Evolutionary conservation across 1,140 invertebrate species (phyloP).

Genomic region (Zaprionus taronus): DNA sequence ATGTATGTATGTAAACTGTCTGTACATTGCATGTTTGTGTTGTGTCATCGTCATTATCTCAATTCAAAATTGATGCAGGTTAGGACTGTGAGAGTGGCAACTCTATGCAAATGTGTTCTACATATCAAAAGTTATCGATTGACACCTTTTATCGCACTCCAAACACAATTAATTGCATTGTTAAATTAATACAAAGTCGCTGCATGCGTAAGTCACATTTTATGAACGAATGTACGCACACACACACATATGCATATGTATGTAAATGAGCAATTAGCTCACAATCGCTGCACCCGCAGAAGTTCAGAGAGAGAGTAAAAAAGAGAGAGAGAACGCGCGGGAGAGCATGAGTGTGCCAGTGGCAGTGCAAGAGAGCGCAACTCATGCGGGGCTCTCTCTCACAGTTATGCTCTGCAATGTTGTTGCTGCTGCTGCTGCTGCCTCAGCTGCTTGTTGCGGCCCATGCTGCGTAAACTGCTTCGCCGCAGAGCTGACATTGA

Average conservation of each 20-base stretch:
- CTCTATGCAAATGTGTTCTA: conserved; percentile 5
- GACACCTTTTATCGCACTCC: not conserved
- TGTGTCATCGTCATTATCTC: not conserved
- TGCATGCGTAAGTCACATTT: not conserved
- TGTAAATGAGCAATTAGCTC: conserved; percentile 14
- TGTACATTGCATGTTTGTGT: too few species aligned
- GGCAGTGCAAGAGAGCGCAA: conserved; percentile 2
- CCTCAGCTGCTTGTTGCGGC: conserved; percentile 48
- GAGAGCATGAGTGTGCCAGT: conserved; percentile 4
- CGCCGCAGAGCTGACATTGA: conserved; percentile 79
- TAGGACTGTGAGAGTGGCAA: conserved; percentile 44
- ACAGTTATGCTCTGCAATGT: conserved; percentile 50
- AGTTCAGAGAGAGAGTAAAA: conserved; percentile 16
- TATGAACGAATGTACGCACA: conserved; percentile 6
- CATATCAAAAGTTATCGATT: not conserved
- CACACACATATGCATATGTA: not conserved
- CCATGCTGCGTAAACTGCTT: conserved; percentile 70
- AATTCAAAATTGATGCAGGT: conserved; percentile 70
- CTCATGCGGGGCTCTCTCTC: conserved; percentile 17
- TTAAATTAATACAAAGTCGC: not conserved
- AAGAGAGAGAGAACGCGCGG: conserved; percentile 28
- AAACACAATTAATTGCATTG: not conserved
- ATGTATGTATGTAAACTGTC: not conserved
- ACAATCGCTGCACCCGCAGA: conserved; percentile 21
- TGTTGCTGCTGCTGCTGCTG: conserved; percentile 14